Percentiles rank a stretch among this genome's conserved stretches.
Conservation (phyloP, 2,888 invertebrate genomes). For the Lycia hirtaria region DNA sequence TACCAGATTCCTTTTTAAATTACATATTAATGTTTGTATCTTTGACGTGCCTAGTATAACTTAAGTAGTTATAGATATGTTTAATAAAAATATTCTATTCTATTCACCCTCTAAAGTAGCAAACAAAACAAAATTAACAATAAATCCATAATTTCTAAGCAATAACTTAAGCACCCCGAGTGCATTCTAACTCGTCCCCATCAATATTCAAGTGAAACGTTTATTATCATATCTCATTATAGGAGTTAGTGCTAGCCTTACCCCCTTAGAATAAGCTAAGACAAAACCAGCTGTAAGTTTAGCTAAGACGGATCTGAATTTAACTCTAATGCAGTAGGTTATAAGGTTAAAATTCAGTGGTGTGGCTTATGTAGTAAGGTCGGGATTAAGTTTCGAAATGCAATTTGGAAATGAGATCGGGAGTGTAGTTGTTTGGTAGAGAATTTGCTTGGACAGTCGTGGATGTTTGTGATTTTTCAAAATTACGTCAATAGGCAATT, state of each 20-base stretch:
- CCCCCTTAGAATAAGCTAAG: slow-evolving; percentile 62
- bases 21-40: too few relatives aligned
- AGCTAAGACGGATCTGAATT: slow-evolving; percentile 33
- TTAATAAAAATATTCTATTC: too few relatives aligned
- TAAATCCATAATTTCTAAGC: slow-evolving; percentile 47
- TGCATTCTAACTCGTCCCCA: slow-evolving; percentile 81
- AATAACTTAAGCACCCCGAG: slow-evolving; percentile 74
- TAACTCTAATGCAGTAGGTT: slow-evolving; percentile 46
- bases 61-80: too few relatives aligned
- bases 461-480: not conserved
- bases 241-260: slow-evolving; percentile 82
- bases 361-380: slow-evolving; percentile 65
- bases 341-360: slow-evolving; percentile 50
- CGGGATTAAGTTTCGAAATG: slow-evolving; percentile 81
- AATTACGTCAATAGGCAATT: not conserved
- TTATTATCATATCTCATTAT: slow-evolving; percentile 86
- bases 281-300: slow-evolving; percentile 17
- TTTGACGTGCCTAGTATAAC: too few relatives aligned
- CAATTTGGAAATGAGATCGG: slow-evolving; percentile 85
- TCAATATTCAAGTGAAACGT: slow-evolving; percentile 83
- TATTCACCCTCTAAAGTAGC: not conserved
- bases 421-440: slow-evolving; percentile 57
- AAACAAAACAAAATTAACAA: slow-evolving; percentile 20
- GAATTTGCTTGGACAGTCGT: slow-evolving; percentile 27
- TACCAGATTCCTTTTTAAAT: too few relatives aligned